Base-by-base conservation (phyloP, 2,888 invertebrate genomes). In the Geotrupes spiniger region DNA sequence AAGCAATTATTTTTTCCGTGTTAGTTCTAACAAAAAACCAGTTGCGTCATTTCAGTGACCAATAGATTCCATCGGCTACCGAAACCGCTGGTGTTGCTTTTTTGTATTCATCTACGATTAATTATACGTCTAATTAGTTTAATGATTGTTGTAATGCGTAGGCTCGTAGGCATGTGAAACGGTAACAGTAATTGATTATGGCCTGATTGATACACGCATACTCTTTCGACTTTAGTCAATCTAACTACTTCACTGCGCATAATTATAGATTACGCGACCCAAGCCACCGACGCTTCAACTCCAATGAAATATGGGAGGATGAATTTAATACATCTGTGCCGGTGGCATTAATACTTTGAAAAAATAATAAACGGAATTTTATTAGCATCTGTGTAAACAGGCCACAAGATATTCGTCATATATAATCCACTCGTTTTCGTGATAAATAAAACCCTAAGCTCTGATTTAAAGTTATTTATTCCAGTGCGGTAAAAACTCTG, bases 371-470 rank as follows among this genome's bases (percentile, higher is more conserved):
- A 33, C 11, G 33, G 33, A 33, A 14, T 33, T 33, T 33, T 33
- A 39, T 39, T 39, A 39, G 37, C 39, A 33, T 43, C 42, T 39
- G 42, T 39, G 43, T 49, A 42, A 49, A 39, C 43, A 43, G 15
- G 26, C 10, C 37, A 15, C 43, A 26, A 39, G 42, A 38, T 43
- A 39, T 49, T 49, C 42, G 31, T 42, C 43, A 43, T 33, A 37
- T 28, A 36, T 49, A 49, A 42, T 49, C 48, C 48, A 5, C 15
- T 15, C 43, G 26, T 26, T 26, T 11, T 14, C 17, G 15, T 42
- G 43, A 49, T 43, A 49, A 42, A 49, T 49, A 49, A 43, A 37
- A 29, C 43, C 37, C 21, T 39, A 33, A 33, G 33, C 33, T n/a
- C 33, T 33, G 33, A 33, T 33, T 33, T 33, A 33, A 33, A 14